Percentiles rank a stretch among this genome's conserved stretches.
phyloP scores from a whole-genome alignment of 1,140 invertebrate species.

The Tetramorium simillimum region DNA sequence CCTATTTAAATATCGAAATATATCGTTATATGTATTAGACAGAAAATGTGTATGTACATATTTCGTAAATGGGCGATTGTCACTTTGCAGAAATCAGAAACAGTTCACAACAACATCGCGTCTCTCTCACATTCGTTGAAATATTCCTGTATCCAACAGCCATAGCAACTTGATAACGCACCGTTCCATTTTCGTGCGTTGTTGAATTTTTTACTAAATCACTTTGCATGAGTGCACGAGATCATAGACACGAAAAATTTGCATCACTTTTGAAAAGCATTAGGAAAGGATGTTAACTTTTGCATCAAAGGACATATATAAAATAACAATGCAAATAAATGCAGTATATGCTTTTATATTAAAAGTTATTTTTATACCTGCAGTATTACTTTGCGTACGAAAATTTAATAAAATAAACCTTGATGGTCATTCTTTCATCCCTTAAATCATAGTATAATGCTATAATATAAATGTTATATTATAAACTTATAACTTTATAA shows the following conservation, averaged over 20 bases:
- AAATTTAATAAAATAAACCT: background rate
- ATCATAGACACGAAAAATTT: conserved; percentile 12
- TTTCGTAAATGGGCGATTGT: background rate
- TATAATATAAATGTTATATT: background rate
- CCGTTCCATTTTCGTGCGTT: background rate
- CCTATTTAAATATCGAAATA: too few relatives aligned
- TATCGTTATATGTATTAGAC: too few relatives aligned
- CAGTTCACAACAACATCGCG: background rate
- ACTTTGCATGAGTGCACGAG: conserved; percentile 1
- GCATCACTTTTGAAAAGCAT: conserved; percentile 28
- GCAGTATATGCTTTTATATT: background rate
- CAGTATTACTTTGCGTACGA: background rate
- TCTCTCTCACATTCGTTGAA: background rate
- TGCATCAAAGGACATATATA: background rate
- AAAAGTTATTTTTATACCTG: background rate
- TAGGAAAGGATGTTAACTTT: conserved; percentile 1
- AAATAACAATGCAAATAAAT: background rate
- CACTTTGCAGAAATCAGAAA: conserved; percentile 26
- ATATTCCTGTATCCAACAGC: background rate
- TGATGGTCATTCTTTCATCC: background rate
- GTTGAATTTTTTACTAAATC: conserved; percentile 46
- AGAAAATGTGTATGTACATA: background rate
- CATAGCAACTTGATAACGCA: conserved; percentile 3
- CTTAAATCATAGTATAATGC: background rate
- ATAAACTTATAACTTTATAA: background rate